Base-by-base conservation (phyloP, 2,888 invertebrate species). In the Melangyna quadrimaculata region DNA sequence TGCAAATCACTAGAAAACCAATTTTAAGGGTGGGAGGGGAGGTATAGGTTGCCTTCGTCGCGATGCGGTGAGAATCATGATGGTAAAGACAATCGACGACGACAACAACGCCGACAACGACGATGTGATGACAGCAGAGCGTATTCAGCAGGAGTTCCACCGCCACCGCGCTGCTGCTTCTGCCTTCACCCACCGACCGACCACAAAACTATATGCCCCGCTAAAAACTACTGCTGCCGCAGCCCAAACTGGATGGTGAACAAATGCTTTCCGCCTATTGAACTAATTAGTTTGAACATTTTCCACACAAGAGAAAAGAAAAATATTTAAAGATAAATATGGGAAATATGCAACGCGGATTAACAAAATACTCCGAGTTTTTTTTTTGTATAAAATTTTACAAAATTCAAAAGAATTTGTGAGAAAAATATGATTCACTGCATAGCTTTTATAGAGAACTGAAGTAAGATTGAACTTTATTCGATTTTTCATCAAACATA, bases 251-350 rank as follows among this genome's bases (percentile, higher is more conserved):
- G 57, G 29, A 67, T 65, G 71, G 59, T 82, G 82, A 84, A 72
- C 72, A 77, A 80, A 80, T 72, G 77, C 80, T 77, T 86, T 80
- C 75, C 80, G 84, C 84, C 67, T 75, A 48, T 71, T 84, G 84
- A 65, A 24, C 84, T 79, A 79, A 84, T 86, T 67, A 53, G 10
- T 77, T 71, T 63, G 40, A 80, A 77, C 80, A 32, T 72, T 75
- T 71, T 72, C 37, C 57, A 71, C 37, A n/a, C 48, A 51, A 59
- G 55, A 37, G 12, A 32, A 8, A 53, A 53, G 43, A 71, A 61
- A 71, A 61, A 43, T 53, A 51, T 43, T 32, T 19, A n/a, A 27
- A 43, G 65, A 17, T 37, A 59, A 59, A 55, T 51, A 51, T 51
- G 51, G 51, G 51, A 51, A 51, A 51, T 51, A 51, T 51, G 51